phyloP scores from a whole-genome alignment of 30 jellyfish, hydroid and myxozoan genomes.

The Turritopsis rubra region DNA sequence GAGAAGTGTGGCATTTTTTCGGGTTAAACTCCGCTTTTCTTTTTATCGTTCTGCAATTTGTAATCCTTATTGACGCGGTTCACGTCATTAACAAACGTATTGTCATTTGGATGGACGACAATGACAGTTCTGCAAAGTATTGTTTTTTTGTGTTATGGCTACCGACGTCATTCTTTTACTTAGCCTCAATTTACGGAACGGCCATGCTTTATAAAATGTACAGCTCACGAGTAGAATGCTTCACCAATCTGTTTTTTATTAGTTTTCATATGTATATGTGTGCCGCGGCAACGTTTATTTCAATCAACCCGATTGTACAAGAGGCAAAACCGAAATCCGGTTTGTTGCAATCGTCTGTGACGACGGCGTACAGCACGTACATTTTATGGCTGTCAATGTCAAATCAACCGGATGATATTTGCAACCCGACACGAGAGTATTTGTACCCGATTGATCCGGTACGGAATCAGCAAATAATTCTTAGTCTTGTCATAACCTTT shows the following conservation, averaged over 20 bases:
- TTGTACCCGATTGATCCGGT: conserved; percentile 73
- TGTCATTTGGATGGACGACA: conserved; percentile 49
- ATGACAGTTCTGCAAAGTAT: conserved; percentile 14
- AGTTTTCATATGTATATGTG: conserved; percentile 91
- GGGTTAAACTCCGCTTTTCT: conserved; percentile 90
- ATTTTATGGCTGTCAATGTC: conserved; percentile 71
- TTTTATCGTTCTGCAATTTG: conserved; percentile 54
- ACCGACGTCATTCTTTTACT: conserved; percentile 58
- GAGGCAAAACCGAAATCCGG: conserved; percentile 92
- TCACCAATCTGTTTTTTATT: conserved; percentile 66
- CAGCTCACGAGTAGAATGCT: conserved; percentile 69
- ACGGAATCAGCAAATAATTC: conserved; percentile 54
- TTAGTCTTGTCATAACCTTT: conserved; percentile 48
- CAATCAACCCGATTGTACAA: conserved; percentile 81
- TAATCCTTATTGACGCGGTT: conserved; percentile 54
- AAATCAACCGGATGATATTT: conserved; percentile 83
- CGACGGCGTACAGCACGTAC: conserved; percentile 73
- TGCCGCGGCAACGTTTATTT: conserved; percentile 74
- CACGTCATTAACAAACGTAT: conserved; percentile 46
- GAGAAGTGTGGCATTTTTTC: conserved; percentile 96
- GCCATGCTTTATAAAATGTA: conserved; percentile 42
- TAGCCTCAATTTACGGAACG: conserved; percentile 36
- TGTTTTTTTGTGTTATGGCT: conserved; percentile 63
- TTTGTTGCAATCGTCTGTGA: conserved; percentile 79
- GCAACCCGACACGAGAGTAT: conserved; percentile 78